phyloP scores from a whole-genome alignment of 2,888 invertebrate species.

The Saturnia pavonia region DNA sequence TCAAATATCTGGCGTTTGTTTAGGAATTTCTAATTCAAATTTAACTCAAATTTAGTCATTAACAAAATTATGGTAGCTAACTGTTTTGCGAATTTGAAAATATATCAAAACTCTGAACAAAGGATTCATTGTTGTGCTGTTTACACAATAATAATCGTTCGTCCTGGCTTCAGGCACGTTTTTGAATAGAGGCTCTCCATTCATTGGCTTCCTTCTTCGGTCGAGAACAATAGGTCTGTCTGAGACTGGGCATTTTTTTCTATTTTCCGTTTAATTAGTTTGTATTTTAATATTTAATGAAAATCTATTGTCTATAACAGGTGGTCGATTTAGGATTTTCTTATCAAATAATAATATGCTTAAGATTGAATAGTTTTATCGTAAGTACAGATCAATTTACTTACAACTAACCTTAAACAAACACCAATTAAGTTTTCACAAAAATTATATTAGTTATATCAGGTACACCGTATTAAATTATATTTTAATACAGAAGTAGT shows the following conservation, averaged over 20 bases:
- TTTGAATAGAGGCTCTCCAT: constrained; percentile 43
- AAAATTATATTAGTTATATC: too few species aligned
- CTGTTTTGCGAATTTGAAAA: constrained; percentile 20
- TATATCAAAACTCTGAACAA: constrained; percentile 29
- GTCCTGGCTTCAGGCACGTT: constrained; percentile 41
- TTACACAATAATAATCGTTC: constrained; percentile 50
- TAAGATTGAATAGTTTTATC: neutral
- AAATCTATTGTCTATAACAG: neutral
- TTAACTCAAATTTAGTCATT: neutral
- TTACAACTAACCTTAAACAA: too few species aligned
- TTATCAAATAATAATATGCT: neutral
- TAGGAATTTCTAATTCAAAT: neutral
- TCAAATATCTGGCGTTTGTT: too few species aligned
- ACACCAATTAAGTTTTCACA: too few species aligned
- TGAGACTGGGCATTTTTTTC: constrained; percentile 41
- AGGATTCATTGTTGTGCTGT: constrained; percentile 45
- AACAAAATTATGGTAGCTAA: neutral
- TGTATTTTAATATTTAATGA: constrained; percentile 24
- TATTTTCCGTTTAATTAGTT: constrained; percentile 50
- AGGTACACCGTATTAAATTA: too few species aligned
- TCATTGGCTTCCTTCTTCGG: constrained; percentile 37
- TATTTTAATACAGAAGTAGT: too few species aligned
- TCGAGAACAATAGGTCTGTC: constrained; percentile 45
- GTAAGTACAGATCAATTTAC: too few species aligned
- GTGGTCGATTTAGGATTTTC: neutral